Percentiles rank a stretch among this genome's conserved stretches.
These are phyloP conservation scores for Phrynocephalus forsythii DNA, from an alignment of 2,797 vertebrate genomes.

Conservation along the genomic window DNA sequence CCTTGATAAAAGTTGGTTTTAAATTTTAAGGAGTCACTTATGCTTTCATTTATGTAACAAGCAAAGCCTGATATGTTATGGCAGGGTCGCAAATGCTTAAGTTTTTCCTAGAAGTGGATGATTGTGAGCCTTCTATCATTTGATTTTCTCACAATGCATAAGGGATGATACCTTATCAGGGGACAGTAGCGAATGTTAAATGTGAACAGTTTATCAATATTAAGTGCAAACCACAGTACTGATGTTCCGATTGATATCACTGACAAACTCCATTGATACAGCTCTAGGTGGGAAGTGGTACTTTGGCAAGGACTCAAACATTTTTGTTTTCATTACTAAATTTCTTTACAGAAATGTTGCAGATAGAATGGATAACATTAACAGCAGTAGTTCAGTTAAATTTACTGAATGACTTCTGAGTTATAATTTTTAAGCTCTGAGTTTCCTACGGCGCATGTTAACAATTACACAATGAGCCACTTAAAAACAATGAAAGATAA, in stretches of 20 bases:
- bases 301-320: not conserved
- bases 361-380: not conserved
- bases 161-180: no score
- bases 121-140: not conserved
- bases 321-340: not conserved
- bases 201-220: no score
- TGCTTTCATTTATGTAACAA: no score
- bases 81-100: not conserved
- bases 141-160: not conserved
- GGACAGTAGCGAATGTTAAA: no score
- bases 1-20: no score
- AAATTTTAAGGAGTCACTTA: no score
- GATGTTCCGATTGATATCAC: no score
- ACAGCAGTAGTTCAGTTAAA: not conserved
- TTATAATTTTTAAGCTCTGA: not conserved
- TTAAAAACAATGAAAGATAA: not conserved
- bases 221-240: no score
- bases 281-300: no score
- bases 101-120: not conserved
- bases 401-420: not conserved
- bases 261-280: no score
- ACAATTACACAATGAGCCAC: no score
- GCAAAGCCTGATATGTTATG: no score
- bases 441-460: not conserved
- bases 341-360: not conserved